Evolutionary conservation across 1,140 invertebrate genomes (phyloP).

Genomic region (Drosophila pectinifera): DNA sequence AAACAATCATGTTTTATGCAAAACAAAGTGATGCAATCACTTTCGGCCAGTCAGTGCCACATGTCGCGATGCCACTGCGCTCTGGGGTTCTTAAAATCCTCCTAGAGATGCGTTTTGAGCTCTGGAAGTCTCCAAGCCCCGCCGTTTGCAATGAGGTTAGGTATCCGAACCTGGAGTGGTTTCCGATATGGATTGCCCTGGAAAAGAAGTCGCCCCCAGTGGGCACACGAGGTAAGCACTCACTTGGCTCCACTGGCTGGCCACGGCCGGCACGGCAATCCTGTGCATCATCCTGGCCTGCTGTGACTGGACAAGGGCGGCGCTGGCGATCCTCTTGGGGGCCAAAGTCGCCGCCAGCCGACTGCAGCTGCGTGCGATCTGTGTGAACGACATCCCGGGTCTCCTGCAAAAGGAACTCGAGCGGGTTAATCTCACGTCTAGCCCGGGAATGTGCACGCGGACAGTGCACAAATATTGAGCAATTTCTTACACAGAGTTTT

Average conservation of each 20-base stretch:
- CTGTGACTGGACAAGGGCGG: slow-evolving; percentile 60
- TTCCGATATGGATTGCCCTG: not conserved
- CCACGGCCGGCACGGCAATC: slow-evolving; percentile 65
- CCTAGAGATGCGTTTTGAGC: not conserved
- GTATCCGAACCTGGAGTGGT: slow-evolving; percentile 12
- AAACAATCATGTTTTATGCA: slow-evolving; percentile 54
- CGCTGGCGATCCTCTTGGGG: slow-evolving; percentile 61
- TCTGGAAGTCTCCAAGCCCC: not conserved
- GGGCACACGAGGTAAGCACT: slow-evolving; percentile 22
- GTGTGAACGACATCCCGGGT: slow-evolving; percentile 75
- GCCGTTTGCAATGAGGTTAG: slow-evolving; percentile 70
- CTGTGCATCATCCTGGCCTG: slow-evolving; percentile 77
- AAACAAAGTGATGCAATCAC: slow-evolving; percentile 62
- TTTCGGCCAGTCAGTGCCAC: not conserved
- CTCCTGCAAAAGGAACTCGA: slow-evolving; percentile 43
- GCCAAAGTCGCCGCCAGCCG: slow-evolving; percentile 71
- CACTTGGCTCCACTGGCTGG: slow-evolving; percentile 71
- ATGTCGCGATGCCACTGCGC: not conserved
- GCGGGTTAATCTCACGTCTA: slow-evolving; percentile 8
- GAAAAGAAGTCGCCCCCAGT: not conserved
- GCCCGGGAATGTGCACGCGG: not conserved
- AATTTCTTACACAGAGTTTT: slow-evolving; percentile 75
- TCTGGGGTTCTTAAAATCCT: not conserved
- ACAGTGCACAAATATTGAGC: slow-evolving; percentile 11
- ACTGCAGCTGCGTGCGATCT: slow-evolving; percentile 79